These are phyloP conservation scores for Drosophila putrida DNA, from an alignment of 2,888 invertebrate species.

Conservation along the genomic window DNA sequence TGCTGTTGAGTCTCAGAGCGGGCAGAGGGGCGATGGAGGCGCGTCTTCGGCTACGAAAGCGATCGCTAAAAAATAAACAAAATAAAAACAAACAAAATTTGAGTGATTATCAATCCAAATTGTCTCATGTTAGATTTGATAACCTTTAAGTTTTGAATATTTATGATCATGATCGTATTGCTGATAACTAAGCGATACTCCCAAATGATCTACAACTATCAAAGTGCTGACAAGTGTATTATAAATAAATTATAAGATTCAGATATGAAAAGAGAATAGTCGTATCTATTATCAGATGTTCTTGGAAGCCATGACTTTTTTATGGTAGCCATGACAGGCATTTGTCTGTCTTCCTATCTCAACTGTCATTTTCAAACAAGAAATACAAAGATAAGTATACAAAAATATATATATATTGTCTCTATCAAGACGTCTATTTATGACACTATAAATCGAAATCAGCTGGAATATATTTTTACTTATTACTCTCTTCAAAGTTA, in stretches of 20 bases:
- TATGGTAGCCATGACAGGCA: constrained; percentile 9
- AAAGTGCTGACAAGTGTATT: constrained; percentile 8
- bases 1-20: constrained; percentile 86
- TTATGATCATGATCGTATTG: constrained; percentile 14
- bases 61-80: constrained; percentile 86
- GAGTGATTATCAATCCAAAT: constrained; percentile 1
- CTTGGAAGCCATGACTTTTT: constrained; percentile 15
- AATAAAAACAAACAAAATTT: neutral
- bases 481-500: neutral
- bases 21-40: constrained; percentile 88
- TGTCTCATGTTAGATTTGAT: constrained; percentile 3
- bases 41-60: constrained; percentile 88
- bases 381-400: neutral
- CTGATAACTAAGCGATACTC: constrained; percentile 4
- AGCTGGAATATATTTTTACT: neutral
- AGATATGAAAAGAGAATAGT: constrained; percentile 21
- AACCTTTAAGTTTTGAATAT: neutral
- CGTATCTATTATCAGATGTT: constrained; percentile 16
- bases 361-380: constrained; percentile 1
- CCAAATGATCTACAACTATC: constrained; percentile 22
- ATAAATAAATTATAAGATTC: constrained; percentile 9
- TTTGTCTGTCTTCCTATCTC: constrained; percentile 26
- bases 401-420: constrained; percentile 4
- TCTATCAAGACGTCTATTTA: neutral
- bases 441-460: neutral